Conservation (phyloP, 2,888 invertebrate genomes). For the Danaus chrysippus region DNA sequence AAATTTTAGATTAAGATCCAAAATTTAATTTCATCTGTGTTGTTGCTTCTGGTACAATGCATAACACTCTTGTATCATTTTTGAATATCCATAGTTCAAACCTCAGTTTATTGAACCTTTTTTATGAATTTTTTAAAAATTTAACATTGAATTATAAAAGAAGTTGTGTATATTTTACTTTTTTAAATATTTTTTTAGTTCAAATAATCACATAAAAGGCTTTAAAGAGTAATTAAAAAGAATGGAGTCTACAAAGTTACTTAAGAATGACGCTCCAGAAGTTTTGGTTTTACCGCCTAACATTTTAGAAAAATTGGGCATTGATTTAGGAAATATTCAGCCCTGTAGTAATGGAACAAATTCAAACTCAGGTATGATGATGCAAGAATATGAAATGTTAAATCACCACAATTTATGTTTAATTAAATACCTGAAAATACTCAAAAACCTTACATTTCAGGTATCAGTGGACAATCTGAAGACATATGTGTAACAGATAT, state of each 20-base stretch:
- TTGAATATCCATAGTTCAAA: constrained; percentile 30
- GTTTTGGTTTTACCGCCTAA: constrained; percentile 69
- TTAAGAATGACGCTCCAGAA: constrained; percentile 40
- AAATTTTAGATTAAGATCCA: constrained; percentile 16
- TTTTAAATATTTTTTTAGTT: constrained; percentile 17
- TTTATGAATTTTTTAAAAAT: constrained; percentile 21
- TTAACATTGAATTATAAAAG: constrained; percentile 21
- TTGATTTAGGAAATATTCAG: constrained; percentile 48
- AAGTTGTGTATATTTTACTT: constrained; percentile 15
- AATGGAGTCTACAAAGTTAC: constrained; percentile 18
- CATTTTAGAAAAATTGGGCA: constrained; percentile 66
- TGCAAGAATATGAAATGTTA: neutral
- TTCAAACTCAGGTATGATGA: constrained; percentile 21
- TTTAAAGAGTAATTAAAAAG: constrained; percentile 23
- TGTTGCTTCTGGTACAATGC: constrained; percentile 12
- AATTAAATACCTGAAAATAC: neutral
- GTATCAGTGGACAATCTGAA: neutral
- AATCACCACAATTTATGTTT: neutral
- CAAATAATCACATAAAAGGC: constrained; percentile 30
- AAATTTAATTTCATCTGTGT: neutral
- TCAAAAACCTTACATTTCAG: neutral
- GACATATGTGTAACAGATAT: neutral
- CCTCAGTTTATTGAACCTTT: constrained; percentile 12
- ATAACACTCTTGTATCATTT: constrained; percentile 7
- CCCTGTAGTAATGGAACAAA: constrained; percentile 15